Conservation (phyloP, 2,113 vertebrate genomes). For the Butastur rufipennis region DNA sequence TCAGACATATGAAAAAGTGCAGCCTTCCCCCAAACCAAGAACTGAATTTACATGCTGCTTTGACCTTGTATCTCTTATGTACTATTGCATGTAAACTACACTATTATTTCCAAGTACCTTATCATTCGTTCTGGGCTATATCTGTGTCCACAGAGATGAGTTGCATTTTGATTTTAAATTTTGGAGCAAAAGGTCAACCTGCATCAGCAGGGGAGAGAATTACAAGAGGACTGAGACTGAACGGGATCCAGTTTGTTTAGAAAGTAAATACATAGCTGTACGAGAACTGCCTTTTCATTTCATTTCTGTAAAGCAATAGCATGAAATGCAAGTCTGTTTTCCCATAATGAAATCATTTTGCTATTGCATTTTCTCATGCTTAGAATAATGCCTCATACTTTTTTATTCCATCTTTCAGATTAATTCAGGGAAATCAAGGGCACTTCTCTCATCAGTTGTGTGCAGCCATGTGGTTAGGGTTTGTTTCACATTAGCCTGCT, state of each 20-base stretch:
- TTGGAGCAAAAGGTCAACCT: slow-evolving; percentile 34
- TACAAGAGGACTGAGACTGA: not conserved
- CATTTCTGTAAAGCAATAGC: not conserved
- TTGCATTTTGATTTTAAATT: slow-evolving; percentile 11
- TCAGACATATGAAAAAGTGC: not conserved
- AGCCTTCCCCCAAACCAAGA: not conserved
- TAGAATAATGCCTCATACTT: not conserved
- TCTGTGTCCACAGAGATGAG: not conserved
- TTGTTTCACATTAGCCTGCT: not conserved
- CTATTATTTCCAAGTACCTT: slow-evolving; percentile 20
- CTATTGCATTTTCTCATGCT: not conserved
- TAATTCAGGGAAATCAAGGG: not conserved
- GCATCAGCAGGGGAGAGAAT: not conserved
- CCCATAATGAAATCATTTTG: not conserved
- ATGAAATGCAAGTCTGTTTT: not conserved
- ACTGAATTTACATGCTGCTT: slow-evolving; percentile 4
- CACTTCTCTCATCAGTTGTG: not conserved
- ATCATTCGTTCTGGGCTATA: not conserved
- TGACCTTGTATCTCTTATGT: slow-evolving; percentile 12
- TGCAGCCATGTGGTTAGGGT: not conserved
- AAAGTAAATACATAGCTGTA: not conserved
- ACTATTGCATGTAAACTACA: not conserved
- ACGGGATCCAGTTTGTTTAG: not conserved
- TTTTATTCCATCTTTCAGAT: not conserved
- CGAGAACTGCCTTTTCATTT: not conserved